These are phyloP conservation scores for Amphimallon solstitiale DNA, from an alignment of 2,888 invertebrate genomes.

Conservation along the genomic window DNA sequence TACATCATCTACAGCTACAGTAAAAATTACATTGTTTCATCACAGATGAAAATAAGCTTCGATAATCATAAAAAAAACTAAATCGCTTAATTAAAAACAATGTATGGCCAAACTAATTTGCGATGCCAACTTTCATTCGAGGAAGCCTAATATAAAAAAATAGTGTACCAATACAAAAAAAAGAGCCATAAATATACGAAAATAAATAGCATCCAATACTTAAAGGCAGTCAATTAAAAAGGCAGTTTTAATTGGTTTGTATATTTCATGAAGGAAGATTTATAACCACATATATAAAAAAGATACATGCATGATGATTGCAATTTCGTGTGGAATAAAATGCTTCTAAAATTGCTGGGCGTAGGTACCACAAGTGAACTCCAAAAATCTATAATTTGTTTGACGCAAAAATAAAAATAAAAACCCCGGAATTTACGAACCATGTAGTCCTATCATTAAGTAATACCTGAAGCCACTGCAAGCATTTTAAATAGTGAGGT, in stretches of 20 bases:
- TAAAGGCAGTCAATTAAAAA: slow-evolving; percentile 15
- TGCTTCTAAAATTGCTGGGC: background rate
- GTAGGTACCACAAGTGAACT: background rate
- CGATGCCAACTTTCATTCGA: slow-evolving; percentile 20
- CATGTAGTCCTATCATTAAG: slow-evolving; percentile 21
- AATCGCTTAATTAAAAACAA: slow-evolving; percentile 33
- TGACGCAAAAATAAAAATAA: slow-evolving; percentile 9
- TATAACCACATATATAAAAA: background rate
- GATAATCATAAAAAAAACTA: slow-evolving; percentile 26
- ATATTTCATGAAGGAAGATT: background rate
- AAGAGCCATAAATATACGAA: background rate
- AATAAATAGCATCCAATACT: slow-evolving; percentile 23
- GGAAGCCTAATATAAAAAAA: slow-evolving; percentile 17
- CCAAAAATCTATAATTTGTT: slow-evolving; percentile 3
- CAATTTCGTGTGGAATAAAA: background rate
- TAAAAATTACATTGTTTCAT: slow-evolving; percentile 49
- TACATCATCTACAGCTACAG: slow-evolving; percentile 35
- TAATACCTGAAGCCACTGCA: slow-evolving; percentile 16
- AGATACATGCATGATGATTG: background rate
- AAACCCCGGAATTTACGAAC: slow-evolving; percentile 6
- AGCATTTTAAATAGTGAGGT: slow-evolving; percentile 7
- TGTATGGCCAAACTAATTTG: slow-evolving; percentile 34
- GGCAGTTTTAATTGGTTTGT: slow-evolving; percentile 2
- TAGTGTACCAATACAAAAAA: background rate
- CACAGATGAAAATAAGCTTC: slow-evolving; percentile 51